phyloP scores from a whole-genome alignment of 2,113 vertebrate species.

The Neoarius graeffei region DNA sequence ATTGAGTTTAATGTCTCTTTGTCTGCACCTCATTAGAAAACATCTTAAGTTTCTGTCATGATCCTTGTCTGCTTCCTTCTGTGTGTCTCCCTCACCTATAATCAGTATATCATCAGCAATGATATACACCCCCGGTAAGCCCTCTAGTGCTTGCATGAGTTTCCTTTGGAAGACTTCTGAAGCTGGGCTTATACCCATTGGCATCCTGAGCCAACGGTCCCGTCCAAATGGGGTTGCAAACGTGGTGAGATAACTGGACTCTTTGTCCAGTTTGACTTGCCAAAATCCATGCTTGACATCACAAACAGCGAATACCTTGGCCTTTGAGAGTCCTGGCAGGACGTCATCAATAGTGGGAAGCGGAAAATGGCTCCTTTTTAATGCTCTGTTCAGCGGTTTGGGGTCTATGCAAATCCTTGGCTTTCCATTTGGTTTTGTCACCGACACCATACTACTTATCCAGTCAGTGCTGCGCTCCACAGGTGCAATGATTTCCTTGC shows the following conservation, averaged over 20 bases:
- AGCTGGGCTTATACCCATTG: not conserved
- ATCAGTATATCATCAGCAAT: conserved; percentile 5
- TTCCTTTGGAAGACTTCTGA: too few relatives aligned
- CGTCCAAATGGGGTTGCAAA: too few relatives aligned
- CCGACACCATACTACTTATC: conserved; percentile 14
- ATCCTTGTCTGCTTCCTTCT: not conserved
- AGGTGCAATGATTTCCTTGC: conserved; percentile 33
- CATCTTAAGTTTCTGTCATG: conserved; percentile 30
- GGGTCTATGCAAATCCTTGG: not conserved
- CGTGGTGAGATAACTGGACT: too few relatives aligned
- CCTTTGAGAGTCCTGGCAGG: not conserved
- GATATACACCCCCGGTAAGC: not conserved
- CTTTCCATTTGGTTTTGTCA: conserved; percentile 15
- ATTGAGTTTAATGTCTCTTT: conserved; percentile 23
- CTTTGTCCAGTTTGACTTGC: too few relatives aligned
- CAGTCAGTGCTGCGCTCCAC: conserved; percentile 27
- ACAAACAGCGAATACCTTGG: not conserved
- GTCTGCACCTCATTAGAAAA: conserved; percentile 8
- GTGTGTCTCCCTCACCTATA: not conserved
- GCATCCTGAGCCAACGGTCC: not conserved
- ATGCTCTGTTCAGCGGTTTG: not conserved
- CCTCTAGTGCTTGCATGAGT: too few relatives aligned
- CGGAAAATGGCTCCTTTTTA: not conserved
- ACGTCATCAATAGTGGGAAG: not conserved
- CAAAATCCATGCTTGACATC: not conserved